A percentile compares a stretch with the other conserved stretches of the same genome.
Evolutionary conservation across 2,888 invertebrate species (phyloP).

Genomic region (Troides oblongomaculatus): DNA sequence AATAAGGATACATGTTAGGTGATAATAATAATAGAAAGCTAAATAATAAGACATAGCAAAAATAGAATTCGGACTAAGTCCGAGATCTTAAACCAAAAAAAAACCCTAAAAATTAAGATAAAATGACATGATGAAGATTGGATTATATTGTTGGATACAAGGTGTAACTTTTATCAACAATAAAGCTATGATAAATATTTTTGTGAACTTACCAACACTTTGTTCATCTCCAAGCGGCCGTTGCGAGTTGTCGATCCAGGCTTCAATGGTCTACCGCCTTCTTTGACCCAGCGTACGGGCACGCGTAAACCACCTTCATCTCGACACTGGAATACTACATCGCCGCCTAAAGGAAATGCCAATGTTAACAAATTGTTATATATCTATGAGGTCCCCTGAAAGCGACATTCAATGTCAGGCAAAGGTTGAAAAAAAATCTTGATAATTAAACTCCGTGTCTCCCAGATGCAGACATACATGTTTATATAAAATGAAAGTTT

Average conservation of each 20-base stretch:
- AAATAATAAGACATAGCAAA: too few relatives aligned
- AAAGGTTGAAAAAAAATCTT: not conserved
- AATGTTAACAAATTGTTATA: constrained; percentile 1
- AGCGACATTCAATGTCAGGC: constrained; percentile 7
- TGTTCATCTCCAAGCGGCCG: constrained; percentile 92
- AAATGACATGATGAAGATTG: not conserved
- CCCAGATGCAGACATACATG: not conserved
- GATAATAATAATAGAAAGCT: too few relatives aligned
- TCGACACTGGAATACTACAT: constrained; percentile 95
- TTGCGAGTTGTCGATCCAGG: constrained; percentile 85
- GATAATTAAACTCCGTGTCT: not conserved
- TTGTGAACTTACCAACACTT: constrained; percentile 82
- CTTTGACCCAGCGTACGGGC: constrained; percentile 87
- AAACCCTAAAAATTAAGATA: not conserved
- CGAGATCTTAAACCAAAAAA: too few relatives aligned
- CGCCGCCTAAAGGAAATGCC: constrained; percentile 83
- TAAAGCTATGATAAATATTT: not conserved
- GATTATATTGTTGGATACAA: not conserved
- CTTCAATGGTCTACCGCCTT: constrained; percentile 86
- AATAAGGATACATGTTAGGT: too few relatives aligned
- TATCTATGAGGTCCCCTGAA: constrained; percentile 2
- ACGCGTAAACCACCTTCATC: constrained; percentile 91
- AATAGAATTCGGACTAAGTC: too few relatives aligned
- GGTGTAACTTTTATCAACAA: not conserved
- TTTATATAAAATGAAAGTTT: not conserved